Evolutionary conservation across 2,888 invertebrate species (phyloP).

Genomic region (Electrophaes corylata): DNA sequence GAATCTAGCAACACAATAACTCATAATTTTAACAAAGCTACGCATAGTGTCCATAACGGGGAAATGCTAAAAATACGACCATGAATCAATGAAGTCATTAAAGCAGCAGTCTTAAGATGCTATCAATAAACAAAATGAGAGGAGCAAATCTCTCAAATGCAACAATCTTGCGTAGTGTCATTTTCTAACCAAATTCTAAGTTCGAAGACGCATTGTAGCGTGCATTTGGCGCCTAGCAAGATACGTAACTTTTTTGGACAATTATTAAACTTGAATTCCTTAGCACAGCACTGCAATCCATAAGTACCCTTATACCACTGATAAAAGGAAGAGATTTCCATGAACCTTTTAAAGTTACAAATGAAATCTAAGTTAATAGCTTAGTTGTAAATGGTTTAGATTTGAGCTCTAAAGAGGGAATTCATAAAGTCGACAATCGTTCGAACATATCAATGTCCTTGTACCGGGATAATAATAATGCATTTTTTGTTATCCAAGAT

Average conservation of each 20-base stretch:
- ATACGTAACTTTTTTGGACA: conserved; percentile 71
- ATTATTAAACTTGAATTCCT: conserved; percentile 78
- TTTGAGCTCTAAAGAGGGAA: conserved; percentile 32
- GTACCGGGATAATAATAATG: conserved; percentile 79
- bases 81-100: too few relatives aligned
- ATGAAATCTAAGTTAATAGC: conserved; percentile 78
- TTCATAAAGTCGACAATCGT: conserved; percentile 49
- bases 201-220: conserved; percentile 60
- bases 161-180: conserved; percentile 45
- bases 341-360: conserved; percentile 45
- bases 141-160: conserved; percentile 11
- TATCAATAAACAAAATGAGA: neutral
- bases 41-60: too few relatives aligned
- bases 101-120: too few relatives aligned
- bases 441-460: conserved; percentile 51
- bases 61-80: too few relatives aligned
- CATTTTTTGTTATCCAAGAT: conserved; percentile 77
- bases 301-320: conserved; percentile 43
- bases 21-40: too few relatives aligned
- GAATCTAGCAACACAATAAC: too few relatives aligned
- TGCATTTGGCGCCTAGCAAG: conserved; percentile 80
- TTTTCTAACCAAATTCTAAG: conserved; percentile 61
- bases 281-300: conserved; percentile 38
- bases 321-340: conserved; percentile 45
- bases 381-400: conserved; percentile 40